These are phyloP conservation scores for Seriola quinqueradiata DNA, from an alignment of 2,113 vertebrate genomes.

Conservation along the genomic window DNA sequence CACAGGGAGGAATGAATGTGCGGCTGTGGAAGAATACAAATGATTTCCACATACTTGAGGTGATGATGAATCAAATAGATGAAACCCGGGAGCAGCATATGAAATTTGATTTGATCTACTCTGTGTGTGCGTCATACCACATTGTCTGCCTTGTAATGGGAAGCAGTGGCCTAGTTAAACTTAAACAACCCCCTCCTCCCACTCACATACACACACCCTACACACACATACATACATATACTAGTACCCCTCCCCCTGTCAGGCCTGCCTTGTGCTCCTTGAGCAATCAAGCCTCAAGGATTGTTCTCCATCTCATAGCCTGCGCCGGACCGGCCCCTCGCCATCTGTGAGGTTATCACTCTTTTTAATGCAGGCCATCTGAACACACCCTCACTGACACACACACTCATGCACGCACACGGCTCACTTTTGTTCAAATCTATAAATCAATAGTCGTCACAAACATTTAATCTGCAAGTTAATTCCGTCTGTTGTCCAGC, in stretches of 20 bases:
- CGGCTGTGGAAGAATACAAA: constrained; percentile 76
- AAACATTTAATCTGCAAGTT: constrained; percentile 78
- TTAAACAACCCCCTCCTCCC: constrained; percentile 79
- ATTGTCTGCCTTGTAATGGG: constrained; percentile 79
- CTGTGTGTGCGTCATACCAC: constrained; percentile 70
- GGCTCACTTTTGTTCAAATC: constrained; percentile 63
- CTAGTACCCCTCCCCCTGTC: constrained; percentile 78
- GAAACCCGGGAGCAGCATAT: constrained; percentile 77
- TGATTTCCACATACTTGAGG: constrained; percentile 70
- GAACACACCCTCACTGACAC: constrained; percentile 58
- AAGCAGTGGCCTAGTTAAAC: constrained; percentile 81
- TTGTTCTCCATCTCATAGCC: constrained; percentile 82
- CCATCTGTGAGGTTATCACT: constrained; percentile 86
- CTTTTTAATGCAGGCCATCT: constrained; percentile 77
- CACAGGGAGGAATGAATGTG: constrained; percentile 69
- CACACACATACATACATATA: constrained; percentile 44
- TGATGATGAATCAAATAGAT: constrained; percentile 81
- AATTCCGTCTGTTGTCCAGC: constrained; percentile 53
- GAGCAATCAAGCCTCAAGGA: constrained; percentile 85
- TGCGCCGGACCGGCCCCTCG: constrained; percentile 77
- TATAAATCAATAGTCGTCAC: constrained; percentile 80
- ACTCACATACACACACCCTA: constrained; percentile 37
- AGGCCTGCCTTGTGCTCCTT: constrained; percentile 81
- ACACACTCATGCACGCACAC: constrained; percentile 52
- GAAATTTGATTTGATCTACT: constrained; percentile 82